phyloP scores from a whole-genome alignment of 2,888 invertebrate genomes.

The Andrena praecox region DNA sequence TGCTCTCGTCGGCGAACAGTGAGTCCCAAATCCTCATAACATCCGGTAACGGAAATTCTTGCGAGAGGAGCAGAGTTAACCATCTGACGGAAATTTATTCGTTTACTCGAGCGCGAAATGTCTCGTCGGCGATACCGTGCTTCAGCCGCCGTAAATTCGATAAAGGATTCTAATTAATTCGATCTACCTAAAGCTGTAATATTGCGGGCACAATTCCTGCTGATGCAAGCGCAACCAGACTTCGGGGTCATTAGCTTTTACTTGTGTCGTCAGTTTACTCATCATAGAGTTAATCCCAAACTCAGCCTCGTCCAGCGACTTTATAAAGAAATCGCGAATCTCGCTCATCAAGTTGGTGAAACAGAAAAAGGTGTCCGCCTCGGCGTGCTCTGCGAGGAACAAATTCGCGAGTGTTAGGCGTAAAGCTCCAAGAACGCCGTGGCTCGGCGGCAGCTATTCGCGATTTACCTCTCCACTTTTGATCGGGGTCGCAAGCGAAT shows the following conservation, averaged over 20 bases:
- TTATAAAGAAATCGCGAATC: slow-evolving; percentile 98
- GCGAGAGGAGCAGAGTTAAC: slow-evolving; percentile 97
- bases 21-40: slow-evolving; percentile 99
- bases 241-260: slow-evolving; percentile 91
- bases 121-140: background rate
- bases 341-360: slow-evolving; percentile 99
- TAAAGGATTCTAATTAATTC: background rate
- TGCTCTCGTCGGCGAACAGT: slow-evolving; percentile 94
- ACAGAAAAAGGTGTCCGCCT: slow-evolving; percentile 99
- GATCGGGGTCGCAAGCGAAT: slow-evolving; percentile 95
- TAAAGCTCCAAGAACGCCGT: background rate
- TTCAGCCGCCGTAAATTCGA: background rate
- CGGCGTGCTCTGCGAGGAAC: slow-evolving; percentile 91
- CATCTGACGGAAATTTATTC: slow-evolving; percentile 88
- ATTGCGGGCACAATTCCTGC: slow-evolving; percentile 97
- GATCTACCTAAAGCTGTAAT: slow-evolving; percentile 94
- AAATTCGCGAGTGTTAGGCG: background rate
- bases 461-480: slow-evolving; percentile 90
- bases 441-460: background rate
- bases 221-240: slow-evolving; percentile 92
- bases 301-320: slow-evolving; percentile 96
- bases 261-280: slow-evolving; percentile 91
- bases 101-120: slow-evolving; percentile 2
- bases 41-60: slow-evolving; percentile 99
- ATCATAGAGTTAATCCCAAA: slow-evolving; percentile 97